Percentiles rank a stretch among this genome's conserved stretches.
Evolutionary conservation across 2,797 vertebrate genomes (phyloP).

Genomic region (Agapornis canus): DNA sequence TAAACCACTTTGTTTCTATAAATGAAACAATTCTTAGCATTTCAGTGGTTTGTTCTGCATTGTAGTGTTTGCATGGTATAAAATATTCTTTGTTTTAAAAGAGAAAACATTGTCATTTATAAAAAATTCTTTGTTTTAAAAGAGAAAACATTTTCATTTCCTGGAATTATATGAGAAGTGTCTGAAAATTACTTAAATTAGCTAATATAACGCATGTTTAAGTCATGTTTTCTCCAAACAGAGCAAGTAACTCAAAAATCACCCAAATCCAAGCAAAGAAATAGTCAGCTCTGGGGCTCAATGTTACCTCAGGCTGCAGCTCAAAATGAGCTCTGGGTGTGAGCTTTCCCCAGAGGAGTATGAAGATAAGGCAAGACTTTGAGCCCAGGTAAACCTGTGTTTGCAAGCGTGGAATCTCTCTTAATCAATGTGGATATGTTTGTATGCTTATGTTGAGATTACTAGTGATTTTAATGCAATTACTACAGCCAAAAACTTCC

Average conservation of each 20-base stretch:
- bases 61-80: background rate
- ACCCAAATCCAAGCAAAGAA: background rate
- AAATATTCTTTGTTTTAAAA: background rate
- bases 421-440: background rate
- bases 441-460: background rate
- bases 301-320: background rate
- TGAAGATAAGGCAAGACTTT: background rate
- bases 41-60: background rate
- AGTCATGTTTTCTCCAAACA: background rate
- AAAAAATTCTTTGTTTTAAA: background rate
- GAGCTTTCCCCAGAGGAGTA: background rate
- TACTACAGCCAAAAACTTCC: background rate
- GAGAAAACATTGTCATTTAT: fast-evolving
- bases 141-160: background rate
- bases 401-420: background rate
- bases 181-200: background rate
- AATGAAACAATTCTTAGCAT: background rate
- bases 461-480: background rate
- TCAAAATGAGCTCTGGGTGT: background rate
- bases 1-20: background rate
- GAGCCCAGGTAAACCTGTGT: background rate
- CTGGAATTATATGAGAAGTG: background rate
- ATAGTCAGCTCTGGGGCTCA: background rate
- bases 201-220: background rate
- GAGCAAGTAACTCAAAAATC: background rate